phyloP scores from a whole-genome alignment of 2,888 invertebrate genomes.

The Eristalinus aeneus region DNA sequence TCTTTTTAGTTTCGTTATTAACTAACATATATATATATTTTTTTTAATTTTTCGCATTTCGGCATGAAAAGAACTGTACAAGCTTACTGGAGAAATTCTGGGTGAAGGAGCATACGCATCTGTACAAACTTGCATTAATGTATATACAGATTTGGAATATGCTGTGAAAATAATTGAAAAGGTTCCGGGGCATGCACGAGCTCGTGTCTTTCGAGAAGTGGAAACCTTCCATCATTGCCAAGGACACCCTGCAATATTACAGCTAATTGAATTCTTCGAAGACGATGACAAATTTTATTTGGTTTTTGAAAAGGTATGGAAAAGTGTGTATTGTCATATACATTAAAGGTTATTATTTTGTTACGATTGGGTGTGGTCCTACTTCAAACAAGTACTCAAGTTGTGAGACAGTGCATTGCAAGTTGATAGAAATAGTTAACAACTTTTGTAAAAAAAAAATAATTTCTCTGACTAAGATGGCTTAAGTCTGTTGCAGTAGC shows the following conservation, averaged over 20 bases:
- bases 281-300: constrained; percentile 98
- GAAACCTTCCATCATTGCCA: constrained; percentile 99
- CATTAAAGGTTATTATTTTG: constrained; percentile 1
- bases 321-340: too few relatives aligned
- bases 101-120: constrained; percentile 98
- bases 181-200: constrained; percentile 95
- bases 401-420: too few relatives aligned
- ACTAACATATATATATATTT: too few relatives aligned
- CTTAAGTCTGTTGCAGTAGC: too few relatives aligned
- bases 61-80: constrained; percentile 90
- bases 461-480: too few relatives aligned
- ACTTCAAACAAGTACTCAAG: too few relatives aligned
- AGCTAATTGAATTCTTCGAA: constrained; percentile 98
- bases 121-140: constrained; percentile 95
- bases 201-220: constrained; percentile 97
- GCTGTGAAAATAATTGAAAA: constrained; percentile 99
- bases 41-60: neutral
- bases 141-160: constrained; percentile 95
- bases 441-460: too few relatives aligned
- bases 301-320: constrained; percentile 96
- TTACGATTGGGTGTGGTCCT: constrained; percentile 61
- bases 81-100: constrained; percentile 95
- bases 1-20: too few relatives aligned
- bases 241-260: constrained; percentile 98
- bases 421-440: too few relatives aligned